Conservation (phyloP, 2,113 vertebrate genomes). For the Hippotragus niger region DNA sequence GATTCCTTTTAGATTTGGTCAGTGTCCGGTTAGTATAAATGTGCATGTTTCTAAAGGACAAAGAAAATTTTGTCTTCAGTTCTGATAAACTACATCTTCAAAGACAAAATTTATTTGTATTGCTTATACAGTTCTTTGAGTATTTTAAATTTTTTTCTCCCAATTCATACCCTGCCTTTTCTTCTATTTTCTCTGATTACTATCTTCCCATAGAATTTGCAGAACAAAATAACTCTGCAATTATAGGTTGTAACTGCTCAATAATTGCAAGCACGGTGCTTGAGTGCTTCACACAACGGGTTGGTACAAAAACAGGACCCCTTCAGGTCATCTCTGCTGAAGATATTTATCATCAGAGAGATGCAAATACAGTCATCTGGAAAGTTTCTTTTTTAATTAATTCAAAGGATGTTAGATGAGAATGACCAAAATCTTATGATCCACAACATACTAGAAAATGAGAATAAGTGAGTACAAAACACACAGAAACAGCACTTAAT, state of each 20-base stretch:
- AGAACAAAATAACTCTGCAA: conserved; percentile 35
- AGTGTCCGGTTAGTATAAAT: not conserved
- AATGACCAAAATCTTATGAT: not conserved
- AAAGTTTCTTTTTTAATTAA: not conserved
- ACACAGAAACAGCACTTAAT: not conserved
- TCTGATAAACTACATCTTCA: not conserved
- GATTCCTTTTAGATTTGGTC: not conserved
- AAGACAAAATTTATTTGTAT: not conserved
- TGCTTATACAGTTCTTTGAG: not conserved
- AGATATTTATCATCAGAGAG: not conserved
- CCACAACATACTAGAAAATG: not conserved
- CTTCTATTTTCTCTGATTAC: not conserved
- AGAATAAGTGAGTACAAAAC: not conserved
- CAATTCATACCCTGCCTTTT: not conserved
- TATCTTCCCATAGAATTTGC: not conserved
- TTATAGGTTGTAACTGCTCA: not conserved
- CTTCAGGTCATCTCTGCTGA: not conserved
- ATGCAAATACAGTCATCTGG: not conserved
- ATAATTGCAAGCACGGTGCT: not conserved
- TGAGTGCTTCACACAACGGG: not conserved
- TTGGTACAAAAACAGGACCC: not conserved
- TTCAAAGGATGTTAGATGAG: not conserved
- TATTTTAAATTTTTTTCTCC: not conserved
- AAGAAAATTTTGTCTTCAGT: not conserved
- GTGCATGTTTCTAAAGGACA: not conserved